Evolutionary conservation across 2,888 invertebrate genomes (phyloP), one percentile per base, ranked within the genome.

Genomic region (Plemyria rubiginata): DNA sequence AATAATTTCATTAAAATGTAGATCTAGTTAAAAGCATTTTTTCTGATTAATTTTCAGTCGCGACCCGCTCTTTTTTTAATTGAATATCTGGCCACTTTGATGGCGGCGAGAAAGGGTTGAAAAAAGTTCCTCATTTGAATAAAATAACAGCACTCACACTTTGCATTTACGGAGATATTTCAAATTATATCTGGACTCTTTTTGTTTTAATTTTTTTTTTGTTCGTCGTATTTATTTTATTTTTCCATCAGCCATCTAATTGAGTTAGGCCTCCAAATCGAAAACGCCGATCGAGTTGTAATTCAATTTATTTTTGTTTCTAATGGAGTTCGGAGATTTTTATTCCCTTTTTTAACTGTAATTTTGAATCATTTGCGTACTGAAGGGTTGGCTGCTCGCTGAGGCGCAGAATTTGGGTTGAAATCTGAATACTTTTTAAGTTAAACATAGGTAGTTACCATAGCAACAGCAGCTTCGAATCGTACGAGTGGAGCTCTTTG

Each of bases 1-100:
- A 92, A 92, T 92, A 92, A 92, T 92, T 92, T 92, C 92, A 92
- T 92, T 90, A 92, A 92, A 92, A 92, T 92, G 92, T 92, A 92
- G 92, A 92, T 92, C 90, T 92, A 92, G 92, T 92, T 92, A 92
- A 92, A 92, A 92, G 92, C 92, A 92, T 92, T 92, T 92, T 92
- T 92, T 92, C 90, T 92, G 91, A 92, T 92, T 92, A 92, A 92
- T 92, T 92, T 92, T 88, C 91, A 92, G 91, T 91, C 92, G 90
- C 89, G 90, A 76, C 76, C 79, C 83, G 81, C 86, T 89, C 88
- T 91, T 92, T 92, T 92, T 92, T 92, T 92, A 92, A 92, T 92
- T 92, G 92, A 92, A 92, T 92, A 92, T 91, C 91, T 89, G 90
- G 92, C 91, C 92, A 92, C 92, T 92, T 92, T 92, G 92, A 92